Evolutionary conservation across 2,888 invertebrate species (phyloP).

Genomic region (Maniola hyperantus): DNA sequence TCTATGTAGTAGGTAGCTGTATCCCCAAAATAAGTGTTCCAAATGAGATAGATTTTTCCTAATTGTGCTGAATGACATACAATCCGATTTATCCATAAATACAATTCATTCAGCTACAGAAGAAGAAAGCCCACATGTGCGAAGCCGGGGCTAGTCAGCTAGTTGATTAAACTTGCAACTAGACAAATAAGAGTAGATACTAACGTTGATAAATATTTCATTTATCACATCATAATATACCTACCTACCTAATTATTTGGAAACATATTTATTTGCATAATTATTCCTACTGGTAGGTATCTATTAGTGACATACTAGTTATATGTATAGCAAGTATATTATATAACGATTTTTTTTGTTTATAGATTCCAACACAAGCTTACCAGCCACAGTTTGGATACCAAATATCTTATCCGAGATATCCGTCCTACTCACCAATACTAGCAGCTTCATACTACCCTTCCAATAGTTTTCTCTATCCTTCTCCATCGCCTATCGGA

Average conservation of each 20-base stretch:
- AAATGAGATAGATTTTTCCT: too few relatives aligned
- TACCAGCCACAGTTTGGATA: conserved; percentile 60
- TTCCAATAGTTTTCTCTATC: conserved; percentile 53
- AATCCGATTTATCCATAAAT: too few relatives aligned
- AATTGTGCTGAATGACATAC: too few relatives aligned
- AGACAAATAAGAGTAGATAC: too few relatives aligned
- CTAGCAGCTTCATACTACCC: conserved; percentile 57
- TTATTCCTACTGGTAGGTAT: not conserved
- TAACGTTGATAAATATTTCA: too few relatives aligned
- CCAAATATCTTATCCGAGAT: conserved; percentile 54
- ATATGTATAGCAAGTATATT: not conserved
- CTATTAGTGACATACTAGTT: not conserved
- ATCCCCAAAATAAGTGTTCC: too few relatives aligned
- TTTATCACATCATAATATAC: not conserved
- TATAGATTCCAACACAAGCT: conserved; percentile 61
- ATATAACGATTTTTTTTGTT: conserved; percentile 34
- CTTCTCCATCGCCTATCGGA: conserved; percentile 45
- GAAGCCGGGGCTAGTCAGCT: too few relatives aligned
- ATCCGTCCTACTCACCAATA: conserved; percentile 52
- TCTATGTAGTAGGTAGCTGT: too few relatives aligned
- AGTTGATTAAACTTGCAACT: too few relatives aligned
- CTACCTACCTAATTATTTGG: too few relatives aligned
- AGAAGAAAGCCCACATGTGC: too few relatives aligned
- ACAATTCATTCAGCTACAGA: too few relatives aligned
- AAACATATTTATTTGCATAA: not conserved